These are phyloP conservation scores for Heliornis fulica DNA, from an alignment of 2,113 vertebrate species.

Conservation along the genomic window DNA sequence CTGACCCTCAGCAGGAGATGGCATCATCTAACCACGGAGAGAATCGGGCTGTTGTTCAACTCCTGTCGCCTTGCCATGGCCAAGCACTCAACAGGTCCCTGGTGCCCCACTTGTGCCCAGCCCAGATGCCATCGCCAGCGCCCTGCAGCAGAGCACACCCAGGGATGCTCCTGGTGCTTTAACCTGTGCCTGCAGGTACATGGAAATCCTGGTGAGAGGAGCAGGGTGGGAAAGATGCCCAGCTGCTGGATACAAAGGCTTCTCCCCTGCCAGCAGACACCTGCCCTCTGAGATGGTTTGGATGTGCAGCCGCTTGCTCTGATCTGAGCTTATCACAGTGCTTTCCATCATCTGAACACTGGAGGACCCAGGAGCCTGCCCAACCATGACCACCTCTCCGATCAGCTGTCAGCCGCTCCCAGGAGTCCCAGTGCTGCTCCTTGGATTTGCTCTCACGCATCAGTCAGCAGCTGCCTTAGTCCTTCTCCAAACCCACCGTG, in stretches of 20 bases:
- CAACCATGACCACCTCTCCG: rapidly evolving
- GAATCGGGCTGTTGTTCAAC: background rate
- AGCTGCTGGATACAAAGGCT: rapidly evolving
- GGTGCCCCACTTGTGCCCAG: background rate
- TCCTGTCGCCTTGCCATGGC: background rate
- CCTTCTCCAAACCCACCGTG: background rate
- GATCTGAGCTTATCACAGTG: rapidly evolving
- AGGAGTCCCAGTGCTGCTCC: background rate
- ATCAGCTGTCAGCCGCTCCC: background rate
- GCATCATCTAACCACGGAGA: rapidly evolving
- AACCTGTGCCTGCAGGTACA: background rate
- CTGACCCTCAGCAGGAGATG: background rate
- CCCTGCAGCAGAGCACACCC: rapidly evolving
- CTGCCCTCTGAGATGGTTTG: background rate
- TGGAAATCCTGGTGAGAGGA: background rate
- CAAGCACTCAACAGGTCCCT: background rate
- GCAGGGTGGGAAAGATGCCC: background rate
- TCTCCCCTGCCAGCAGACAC: background rate
- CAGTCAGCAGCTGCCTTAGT: background rate
- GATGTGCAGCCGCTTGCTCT: background rate
- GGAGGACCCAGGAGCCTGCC: background rate
- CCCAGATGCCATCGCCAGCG: background rate
- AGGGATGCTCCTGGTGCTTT: background rate
- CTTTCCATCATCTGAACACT: background rate
- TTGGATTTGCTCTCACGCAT: background rate